Conservation (phyloP, 1,140 invertebrate genomes). For the Propsilocerus akamusi region DNA sequence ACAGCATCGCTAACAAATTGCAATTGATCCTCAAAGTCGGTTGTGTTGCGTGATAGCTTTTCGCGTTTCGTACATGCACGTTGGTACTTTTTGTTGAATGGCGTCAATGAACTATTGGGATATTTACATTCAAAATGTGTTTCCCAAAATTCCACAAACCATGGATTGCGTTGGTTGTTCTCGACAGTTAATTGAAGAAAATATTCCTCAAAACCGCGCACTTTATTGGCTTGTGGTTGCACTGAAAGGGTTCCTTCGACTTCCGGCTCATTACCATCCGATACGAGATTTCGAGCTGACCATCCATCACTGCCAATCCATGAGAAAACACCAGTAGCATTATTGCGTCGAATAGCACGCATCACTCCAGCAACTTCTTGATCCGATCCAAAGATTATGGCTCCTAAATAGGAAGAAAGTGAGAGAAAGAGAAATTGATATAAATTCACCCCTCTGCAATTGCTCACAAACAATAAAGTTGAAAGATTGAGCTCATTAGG, state of each 20-base stretch:
- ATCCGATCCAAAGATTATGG: constrained; percentile 89
- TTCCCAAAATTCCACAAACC: constrained; percentile 93
- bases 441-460: too few relatives aligned
- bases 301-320: constrained; percentile 94
- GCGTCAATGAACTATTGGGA: constrained; percentile 53
- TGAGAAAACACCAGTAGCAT: constrained; percentile 77
- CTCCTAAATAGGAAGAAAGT: constrained; percentile 60
- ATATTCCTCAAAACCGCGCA: constrained; percentile 73
- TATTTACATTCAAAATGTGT: constrained; percentile 73
- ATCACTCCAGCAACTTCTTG: constrained; percentile 91
- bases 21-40: constrained; percentile 71
- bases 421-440: constrained; percentile 9
- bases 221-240: constrained; percentile 75
- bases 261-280: constrained; percentile 70
- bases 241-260: constrained; percentile 80
- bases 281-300: constrained; percentile 72
- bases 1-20: constrained; percentile 88
- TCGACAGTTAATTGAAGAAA: constrained; percentile 69
- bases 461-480: too few relatives aligned
- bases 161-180: constrained; percentile 77
- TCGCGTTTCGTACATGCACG: constrained; percentile 49
- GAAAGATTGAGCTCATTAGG: too few relatives aligned
- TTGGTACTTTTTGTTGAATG: constrained; percentile 59
- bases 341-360: constrained; percentile 67
- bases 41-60: constrained; percentile 49